These are phyloP conservation scores for Apotomis betuletana DNA, from an alignment of 2,888 invertebrate genomes.

Conservation along the genomic window DNA sequence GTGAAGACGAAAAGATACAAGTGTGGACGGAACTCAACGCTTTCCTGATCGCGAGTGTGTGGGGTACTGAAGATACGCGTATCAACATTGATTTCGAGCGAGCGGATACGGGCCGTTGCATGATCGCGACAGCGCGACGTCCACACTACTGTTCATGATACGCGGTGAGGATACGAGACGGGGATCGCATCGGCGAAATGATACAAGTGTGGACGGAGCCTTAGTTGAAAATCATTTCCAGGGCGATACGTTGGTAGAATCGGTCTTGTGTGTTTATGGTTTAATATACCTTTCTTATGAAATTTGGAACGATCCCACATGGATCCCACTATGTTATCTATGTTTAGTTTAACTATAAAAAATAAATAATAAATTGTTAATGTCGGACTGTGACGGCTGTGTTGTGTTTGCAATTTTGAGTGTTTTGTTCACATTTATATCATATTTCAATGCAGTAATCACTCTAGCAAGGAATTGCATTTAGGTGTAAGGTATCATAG, in stretches of 20 bases:
- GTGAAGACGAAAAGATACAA: too few relatives aligned
- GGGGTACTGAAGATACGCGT: too few relatives aligned
- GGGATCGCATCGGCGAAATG: too few relatives aligned
- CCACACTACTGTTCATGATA: too few relatives aligned
- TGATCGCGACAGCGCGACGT: too few relatives aligned
- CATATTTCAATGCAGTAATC: constrained; percentile 12
- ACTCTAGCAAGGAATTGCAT: background rate
- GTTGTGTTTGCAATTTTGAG: constrained; percentile 32
- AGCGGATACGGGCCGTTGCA: too few relatives aligned
- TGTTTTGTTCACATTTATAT: constrained; percentile 25
- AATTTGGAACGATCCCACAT: constrained; percentile 18
- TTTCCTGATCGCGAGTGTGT: too few relatives aligned
- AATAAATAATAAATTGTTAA: constrained; percentile 1
- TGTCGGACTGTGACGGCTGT: constrained; percentile 21
- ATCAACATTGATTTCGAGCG: too few relatives aligned
- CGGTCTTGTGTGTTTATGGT: background rate
- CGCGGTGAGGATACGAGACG: too few relatives aligned
- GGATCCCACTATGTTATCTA: constrained; percentile 3
- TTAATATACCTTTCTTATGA: background rate
- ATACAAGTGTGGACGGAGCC: too few relatives aligned
- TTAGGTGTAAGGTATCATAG: constrained; percentile 15
- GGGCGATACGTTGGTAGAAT: background rate
- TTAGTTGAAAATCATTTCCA: too few relatives aligned
- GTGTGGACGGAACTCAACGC: too few relatives aligned
- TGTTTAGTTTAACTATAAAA: background rate